Base-by-base conservation (phyloP, 2,797 vertebrate genomes). In the Amphiprion clarkii region DNA sequence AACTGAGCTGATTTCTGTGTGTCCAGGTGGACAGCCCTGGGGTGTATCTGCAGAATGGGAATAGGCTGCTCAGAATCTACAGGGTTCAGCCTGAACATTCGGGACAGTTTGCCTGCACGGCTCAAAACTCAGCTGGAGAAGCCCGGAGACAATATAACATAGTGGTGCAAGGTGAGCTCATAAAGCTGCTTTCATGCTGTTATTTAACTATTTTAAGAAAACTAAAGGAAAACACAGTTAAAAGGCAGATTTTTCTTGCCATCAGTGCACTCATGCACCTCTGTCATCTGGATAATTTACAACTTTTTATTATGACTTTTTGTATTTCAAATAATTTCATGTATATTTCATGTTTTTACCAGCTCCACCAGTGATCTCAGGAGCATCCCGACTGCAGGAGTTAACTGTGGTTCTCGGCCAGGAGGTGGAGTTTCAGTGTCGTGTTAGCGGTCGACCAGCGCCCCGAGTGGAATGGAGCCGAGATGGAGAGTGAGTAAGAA, bases 391-490 rank as follows among this genome's bases (percentile, higher is more conserved):
- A 0, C 76, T 95, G 61, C 96, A 96, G 90, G 94, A 97, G 49
- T 66, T 96, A 68, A 93, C 92, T 0, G 92, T 94, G 55, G 89
- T 92, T 2, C 89, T 91, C 7, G 95, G 95, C 2, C 92, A 95
- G 17, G 92, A 95, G 25, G 93, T 96, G 51, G 92, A 95, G 72
- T 92, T 98, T 66, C 91, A 94, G 67, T 98, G 97, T 72, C 86
- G 81, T 49, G 92, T 95, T 7, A 93, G 90, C 0, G 97, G 97
- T 13, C 84, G 81, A 7, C 97, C 97, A 33, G 83, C 61, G 0
- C 97, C 97, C 46, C 90, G 87, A 74, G 94, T 98, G 87, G 95
- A 96, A 67, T 98, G 97, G 97, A 96, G 94, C 87, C 96, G 95
- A 1, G 96, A 97, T 0, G 96, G 96, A 89, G 96, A 96, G 97